Base-by-base conservation (phyloP, 2,888 invertebrate genomes). In the Ptilodon capucinus region DNA sequence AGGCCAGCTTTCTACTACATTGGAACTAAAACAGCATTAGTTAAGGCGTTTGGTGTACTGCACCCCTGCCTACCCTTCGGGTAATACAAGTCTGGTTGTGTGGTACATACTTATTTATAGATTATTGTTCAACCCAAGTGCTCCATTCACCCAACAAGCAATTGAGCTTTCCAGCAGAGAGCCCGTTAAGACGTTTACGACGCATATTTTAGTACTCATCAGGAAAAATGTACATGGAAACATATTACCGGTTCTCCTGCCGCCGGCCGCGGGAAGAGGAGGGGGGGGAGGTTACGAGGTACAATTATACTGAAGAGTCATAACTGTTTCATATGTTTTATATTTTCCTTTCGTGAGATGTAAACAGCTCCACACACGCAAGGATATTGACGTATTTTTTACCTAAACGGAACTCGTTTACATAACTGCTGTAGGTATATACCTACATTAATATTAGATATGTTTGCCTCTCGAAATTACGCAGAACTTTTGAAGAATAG, bases 241-340 rank as follows among this genome's bases (percentile, higher is more conserved):
- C 19, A 4, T 38, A 38, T 19, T 17, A 17, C 36, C 17, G 17
- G 17, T 2, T 18, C 19, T 5, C 38, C 13, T 3, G 9, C n/a
- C 36, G 8, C 2, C n/a, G 16, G 14, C 1, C 0, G 14, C 19
- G 13, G 5, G 62, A 52, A 46, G 48, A 47, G 40, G 42, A 59
- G 38, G 13, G 5, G 62, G 54, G 46, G 48, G 48, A 38, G 42
- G 59, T 60, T 60, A 64, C 51, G 65, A 51, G 44, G 23, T 48
- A 57, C 60, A 57, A 62, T 54, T 63, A 63, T 54, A 54, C 42
- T 42, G 2, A 48, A 41, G 50, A 51, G 32, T 51, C 60, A 51
- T 64, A 64, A 64, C 65, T 48, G 43, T 62, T 64, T 64, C 53
- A 64, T 57, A 51, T 53, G 36, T 36, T 36, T 38, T 38, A 19